Evolutionary conservation across 2,113 vertebrate genomes (phyloP).

Genomic region (Indicator maculatus): DNA sequence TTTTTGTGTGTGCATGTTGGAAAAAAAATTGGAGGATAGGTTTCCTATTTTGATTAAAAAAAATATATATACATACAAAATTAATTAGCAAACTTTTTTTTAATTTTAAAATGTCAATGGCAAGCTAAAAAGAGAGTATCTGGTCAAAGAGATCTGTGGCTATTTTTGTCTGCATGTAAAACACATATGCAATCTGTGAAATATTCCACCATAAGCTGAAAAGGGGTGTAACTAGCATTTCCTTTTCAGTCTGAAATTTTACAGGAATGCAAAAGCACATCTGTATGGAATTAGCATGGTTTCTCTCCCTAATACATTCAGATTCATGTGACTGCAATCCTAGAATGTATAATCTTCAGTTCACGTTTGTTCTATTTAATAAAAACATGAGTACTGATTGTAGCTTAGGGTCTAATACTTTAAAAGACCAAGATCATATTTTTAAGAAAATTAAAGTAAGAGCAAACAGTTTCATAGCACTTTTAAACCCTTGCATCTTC

Average conservation of each 20-base stretch:
- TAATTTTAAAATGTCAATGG: background rate
- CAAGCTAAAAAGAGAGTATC: background rate
- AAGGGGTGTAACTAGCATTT: constrained; percentile 78
- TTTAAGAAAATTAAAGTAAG: constrained; percentile 54
- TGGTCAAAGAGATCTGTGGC: background rate
- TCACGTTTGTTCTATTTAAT: constrained; percentile 39
- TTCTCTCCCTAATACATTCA: constrained; percentile 58
- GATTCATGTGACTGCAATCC: constrained; percentile 63
- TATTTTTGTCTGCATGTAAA: constrained; percentile 36
- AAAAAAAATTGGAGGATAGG: background rate
- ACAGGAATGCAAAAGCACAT: constrained; percentile 80
- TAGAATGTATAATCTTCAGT: constrained; percentile 32
- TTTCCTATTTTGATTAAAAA: background rate
- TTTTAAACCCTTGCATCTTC: constrained; percentile 33
- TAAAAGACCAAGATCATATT: constrained; percentile 15
- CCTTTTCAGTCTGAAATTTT: constrained; percentile 79
- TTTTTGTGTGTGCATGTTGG: background rate
- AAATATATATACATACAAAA: background rate
- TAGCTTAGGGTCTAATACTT: constrained; percentile 45
- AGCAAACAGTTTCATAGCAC: background rate
- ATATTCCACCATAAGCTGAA: constrained; percentile 57
- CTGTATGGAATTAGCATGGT: constrained; percentile 78
- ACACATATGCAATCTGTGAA: constrained; percentile 55
- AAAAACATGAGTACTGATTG: constrained; percentile 58
- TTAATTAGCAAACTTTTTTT: background rate